Base-by-base conservation (phyloP, 2,797 vertebrate species). In the Propithecus perrieri region DNA sequence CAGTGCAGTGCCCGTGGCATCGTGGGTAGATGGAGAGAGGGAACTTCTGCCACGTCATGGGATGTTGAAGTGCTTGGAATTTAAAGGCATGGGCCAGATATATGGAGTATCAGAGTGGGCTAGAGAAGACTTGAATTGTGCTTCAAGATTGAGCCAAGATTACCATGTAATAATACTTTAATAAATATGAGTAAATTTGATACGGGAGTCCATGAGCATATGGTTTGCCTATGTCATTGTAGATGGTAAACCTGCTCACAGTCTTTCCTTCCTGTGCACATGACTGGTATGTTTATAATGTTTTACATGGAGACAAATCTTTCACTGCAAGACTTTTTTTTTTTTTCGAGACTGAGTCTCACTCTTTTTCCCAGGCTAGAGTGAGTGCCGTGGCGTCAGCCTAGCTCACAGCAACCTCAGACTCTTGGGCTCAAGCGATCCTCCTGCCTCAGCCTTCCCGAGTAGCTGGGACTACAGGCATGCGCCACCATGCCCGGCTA, bases 281-380 rank as follows among this genome's bases (percentile, higher is more conserved):
- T 48, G 33, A 30, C 43, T 41, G 38, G 67, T 65, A 0, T 72
- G 17, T 43, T 94, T 69, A 24, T 24, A 18, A 18, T 75, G 35
- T 85, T 84, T 94, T 63, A 81, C 86, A 41, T 17, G 53, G 50
- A 79, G 95, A 61, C 41, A 48, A 4, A n/a, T 55, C 15, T 74
- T 46, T 43, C 2, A 1, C 33, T 35, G 33, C 12, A 15, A 30
- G 38, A 38, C 38, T 38, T 38, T 38, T 38, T 38, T 38, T 38
- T n/a, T n/a, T n/a, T n/a, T n/a, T n/a, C n/a, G n/a, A n/a, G n/a
- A n/a, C n/a, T n/a, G n/a, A n/a, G n/a, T n/a, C n/a, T n/a, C n/a
- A n/a, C n/a, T n/a, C n/a, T n/a, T n/a, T n/a, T n/a, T n/a, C n/a
- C n/a, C n/a, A n/a, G n/a, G n/a, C n/a, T n/a, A n/a, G n/a, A n/a